Conservation (phyloP, 2,113 vertebrate genomes). For the Caloenas nicobarica region DNA sequence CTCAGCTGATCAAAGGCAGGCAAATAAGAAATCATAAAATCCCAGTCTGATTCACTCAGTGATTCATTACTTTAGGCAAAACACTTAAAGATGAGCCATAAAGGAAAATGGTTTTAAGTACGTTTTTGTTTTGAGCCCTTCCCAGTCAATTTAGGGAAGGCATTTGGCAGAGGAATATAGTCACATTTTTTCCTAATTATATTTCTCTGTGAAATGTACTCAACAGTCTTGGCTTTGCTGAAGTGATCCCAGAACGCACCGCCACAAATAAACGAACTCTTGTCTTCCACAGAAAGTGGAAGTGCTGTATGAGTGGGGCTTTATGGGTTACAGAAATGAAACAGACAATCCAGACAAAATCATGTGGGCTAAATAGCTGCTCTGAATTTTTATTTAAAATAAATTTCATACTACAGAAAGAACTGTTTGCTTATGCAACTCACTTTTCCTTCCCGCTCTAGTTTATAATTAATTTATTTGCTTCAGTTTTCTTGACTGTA, state of each 20-base stretch:
- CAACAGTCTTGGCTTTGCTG: background rate
- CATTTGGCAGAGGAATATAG: constrained; percentile 39
- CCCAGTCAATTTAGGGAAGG: constrained; percentile 46
- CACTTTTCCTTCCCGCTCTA: background rate
- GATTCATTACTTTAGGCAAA: constrained; percentile 59
- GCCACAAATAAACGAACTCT: background rate
- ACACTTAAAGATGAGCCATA: constrained; percentile 59
- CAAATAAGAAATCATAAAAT: constrained; percentile 56
- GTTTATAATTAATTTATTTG: background rate
- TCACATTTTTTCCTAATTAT: constrained; percentile 55
- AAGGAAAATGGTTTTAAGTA: constrained; percentile 55
- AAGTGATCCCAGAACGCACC: background rate
- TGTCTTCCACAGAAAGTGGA: background rate
- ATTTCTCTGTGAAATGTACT: constrained; percentile 53
- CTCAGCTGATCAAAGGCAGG: constrained; percentile 54
- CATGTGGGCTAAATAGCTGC: background rate
- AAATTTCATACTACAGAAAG: background rate
- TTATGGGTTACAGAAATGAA: background rate
- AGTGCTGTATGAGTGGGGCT: background rate
- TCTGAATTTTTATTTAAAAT: background rate
- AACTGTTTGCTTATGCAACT: background rate
- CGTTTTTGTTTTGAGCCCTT: constrained; percentile 55
- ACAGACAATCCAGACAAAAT: background rate
- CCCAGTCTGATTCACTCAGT: constrained; percentile 37
- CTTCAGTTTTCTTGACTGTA: background rate